Evolutionary conservation across 1,140 invertebrate genomes (phyloP), one percentile per base, ranked within the genome.

Genomic region (Neodiprion fabricii): DNA sequence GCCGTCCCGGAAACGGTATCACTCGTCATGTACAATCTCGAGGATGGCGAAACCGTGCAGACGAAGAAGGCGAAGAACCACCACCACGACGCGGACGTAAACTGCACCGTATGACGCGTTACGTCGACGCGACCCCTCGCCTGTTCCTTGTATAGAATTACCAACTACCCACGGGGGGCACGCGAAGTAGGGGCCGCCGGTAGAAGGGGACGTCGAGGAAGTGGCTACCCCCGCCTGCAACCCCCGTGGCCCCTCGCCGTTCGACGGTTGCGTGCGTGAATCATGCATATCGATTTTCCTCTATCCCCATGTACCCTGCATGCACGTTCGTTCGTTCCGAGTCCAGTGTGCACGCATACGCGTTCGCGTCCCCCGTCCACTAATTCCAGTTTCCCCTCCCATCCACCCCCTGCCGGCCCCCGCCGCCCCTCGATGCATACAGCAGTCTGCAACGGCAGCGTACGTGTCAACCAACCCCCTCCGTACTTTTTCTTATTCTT

Each of bases 251-350:
- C 76, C 74, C 75, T 66, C 71, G 78, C 66, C 49, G 28, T 68
- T 65, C 49, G 9, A 66, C 68, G 76, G 79, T 83, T 79, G 80
- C 81, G 77, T 81, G 85, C 83, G 84, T 88, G 87, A 88, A 88
- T 88, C 87, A 88, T 86, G 84, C 86, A 86, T 88, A 88, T 88
- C 86, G 87, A 88, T 88, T 88, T 88, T 88, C 83, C 84, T 85
- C 81, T 76, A 40, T 40, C 28, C 28, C 28, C 28, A 40, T 40
- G 28, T 40, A 40, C 28, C 28, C 28, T 21, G 17, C 17, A 5
- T 40, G 28, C 28, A 40, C 53, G 53, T 9, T 14, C 53, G 53
- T 61, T 17, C 11, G 9, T 61, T 61, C 53, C 4, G 2, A 61
- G 53, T 61, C 53, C 53, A 61, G 53, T 79, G 47, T 71, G 65